A percentile compares a stretch with the other conserved stretches of the same genome.
Evolutionary conservation across 2,797 vertebrate genomes (phyloP).

Genomic region (Tinamus major): DNA sequence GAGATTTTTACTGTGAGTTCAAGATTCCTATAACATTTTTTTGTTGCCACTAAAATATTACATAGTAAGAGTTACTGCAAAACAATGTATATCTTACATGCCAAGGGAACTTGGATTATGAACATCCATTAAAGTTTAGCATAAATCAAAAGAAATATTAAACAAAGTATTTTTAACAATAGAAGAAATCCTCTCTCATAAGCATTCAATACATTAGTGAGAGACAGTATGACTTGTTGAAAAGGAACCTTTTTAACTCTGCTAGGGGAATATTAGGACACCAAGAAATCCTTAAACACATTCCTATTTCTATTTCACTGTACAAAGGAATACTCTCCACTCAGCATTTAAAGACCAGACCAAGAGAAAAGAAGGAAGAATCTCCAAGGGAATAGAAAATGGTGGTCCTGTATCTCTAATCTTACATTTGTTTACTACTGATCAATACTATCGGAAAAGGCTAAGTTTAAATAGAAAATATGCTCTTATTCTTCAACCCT

Average conservation of each 20-base stretch:
- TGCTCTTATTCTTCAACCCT: neutral
- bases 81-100: neutral
- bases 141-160: neutral
- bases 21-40: neutral
- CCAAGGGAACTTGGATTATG: neutral
- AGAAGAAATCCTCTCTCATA: neutral
- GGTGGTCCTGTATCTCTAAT: neutral
- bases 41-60: neutral
- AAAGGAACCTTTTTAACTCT: neutral
- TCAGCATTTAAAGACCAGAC: neutral
- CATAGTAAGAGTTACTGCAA: neutral
- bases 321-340: neutral
- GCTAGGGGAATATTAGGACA: neutral
- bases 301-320: neutral
- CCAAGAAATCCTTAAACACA: neutral
- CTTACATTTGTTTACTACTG: neutral
- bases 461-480: neutral
- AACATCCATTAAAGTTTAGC: neutral
- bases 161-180: neutral
- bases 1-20: constrained; percentile 1
- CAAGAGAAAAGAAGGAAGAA: neutral
- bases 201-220: neutral
- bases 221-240: neutral
- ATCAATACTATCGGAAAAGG: neutral
- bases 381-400: neutral